Evolutionary conservation across 2,888 invertebrate species (phyloP).

Genomic region (Lasioglossum leucozonium): DNA sequence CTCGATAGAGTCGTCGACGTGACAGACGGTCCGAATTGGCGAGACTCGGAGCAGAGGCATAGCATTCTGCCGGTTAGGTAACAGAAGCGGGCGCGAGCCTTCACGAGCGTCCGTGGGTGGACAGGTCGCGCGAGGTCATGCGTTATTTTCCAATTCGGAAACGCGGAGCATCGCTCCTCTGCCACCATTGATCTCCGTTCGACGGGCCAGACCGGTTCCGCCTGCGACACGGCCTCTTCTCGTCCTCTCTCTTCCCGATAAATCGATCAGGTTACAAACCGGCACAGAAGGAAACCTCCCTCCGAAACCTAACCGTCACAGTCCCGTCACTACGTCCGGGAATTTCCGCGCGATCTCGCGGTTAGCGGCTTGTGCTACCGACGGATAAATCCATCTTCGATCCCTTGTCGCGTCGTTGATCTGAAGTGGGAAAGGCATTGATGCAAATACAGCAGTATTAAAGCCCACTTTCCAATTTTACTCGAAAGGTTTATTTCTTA

Average conservation of each 20-base stretch:
- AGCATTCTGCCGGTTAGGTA: constrained; percentile 51
- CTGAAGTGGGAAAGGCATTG: too few species aligned
- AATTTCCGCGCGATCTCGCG: constrained; percentile 15
- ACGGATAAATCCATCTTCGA: background rate
- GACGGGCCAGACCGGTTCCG: constrained; percentile 38
- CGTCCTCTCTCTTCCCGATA: constrained; percentile 5
- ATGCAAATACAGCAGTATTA: too few species aligned
- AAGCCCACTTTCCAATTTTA: too few species aligned
- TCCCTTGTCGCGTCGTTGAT: background rate
- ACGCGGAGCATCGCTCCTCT: constrained; percentile 41
- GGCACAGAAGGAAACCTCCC: constrained; percentile 14
- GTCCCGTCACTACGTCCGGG: background rate
- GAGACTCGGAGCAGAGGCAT: constrained; percentile 1
- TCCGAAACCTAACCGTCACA: constrained; percentile 7
- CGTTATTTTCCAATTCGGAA: constrained; percentile 68
- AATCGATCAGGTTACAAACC: constrained; percentile 33
- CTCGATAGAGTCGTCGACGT: constrained; percentile 44
- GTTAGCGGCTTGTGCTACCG: background rate
- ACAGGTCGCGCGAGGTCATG: constrained; percentile 25
- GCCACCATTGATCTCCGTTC: constrained; percentile 61
- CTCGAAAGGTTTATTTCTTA: too few species aligned
- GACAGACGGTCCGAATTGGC: constrained; percentile 64
- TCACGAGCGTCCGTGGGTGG: constrained; percentile 15
- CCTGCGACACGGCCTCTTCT: constrained; percentile 27
- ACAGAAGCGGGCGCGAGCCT: constrained; percentile 30